These are phyloP conservation scores for Dipodomys stephensi DNA, from an alignment of 2,113 vertebrate genomes.

Conservation along the genomic window DNA sequence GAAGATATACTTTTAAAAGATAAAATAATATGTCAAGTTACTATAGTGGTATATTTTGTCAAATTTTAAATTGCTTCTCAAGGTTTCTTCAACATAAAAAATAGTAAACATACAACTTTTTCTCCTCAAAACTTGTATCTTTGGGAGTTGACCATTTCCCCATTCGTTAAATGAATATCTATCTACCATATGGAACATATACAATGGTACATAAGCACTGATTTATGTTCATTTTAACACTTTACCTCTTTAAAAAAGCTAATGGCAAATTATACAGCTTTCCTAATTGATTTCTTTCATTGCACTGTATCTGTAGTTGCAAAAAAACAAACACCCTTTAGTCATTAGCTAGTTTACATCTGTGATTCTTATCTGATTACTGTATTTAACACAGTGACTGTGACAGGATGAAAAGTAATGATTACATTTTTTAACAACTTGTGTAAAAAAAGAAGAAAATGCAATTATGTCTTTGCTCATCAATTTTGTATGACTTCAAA, in stretches of 20 bases:
- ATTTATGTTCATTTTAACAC: not conserved
- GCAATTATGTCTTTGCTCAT: not conserved
- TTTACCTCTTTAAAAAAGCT: not conserved
- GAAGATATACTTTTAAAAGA: not conserved
- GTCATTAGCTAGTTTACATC: too few species aligned
- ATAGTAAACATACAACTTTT: not conserved
- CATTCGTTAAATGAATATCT: not conserved
- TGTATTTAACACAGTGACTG: too few species aligned
- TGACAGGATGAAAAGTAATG: too few species aligned
- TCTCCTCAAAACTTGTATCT: not conserved
- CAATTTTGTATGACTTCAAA: not conserved
- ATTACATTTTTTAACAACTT: too few species aligned
- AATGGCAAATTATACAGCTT: too few species aligned
- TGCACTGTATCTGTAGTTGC: too few species aligned
- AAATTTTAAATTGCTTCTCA: constrained; percentile 9
- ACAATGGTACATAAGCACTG: not conserved
- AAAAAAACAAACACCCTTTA: too few species aligned
- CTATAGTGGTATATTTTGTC: not conserved
- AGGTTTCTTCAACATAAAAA: constrained; percentile 12
- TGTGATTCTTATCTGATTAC: too few species aligned
- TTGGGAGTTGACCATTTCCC: not conserved
- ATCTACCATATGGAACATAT: not conserved
- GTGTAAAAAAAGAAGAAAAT: not conserved
- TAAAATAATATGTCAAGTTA: constrained; percentile 36
- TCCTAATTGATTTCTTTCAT: too few species aligned